Conservation (phyloP, 2,888 invertebrate genomes). For the Agrotis puta region DNA sequence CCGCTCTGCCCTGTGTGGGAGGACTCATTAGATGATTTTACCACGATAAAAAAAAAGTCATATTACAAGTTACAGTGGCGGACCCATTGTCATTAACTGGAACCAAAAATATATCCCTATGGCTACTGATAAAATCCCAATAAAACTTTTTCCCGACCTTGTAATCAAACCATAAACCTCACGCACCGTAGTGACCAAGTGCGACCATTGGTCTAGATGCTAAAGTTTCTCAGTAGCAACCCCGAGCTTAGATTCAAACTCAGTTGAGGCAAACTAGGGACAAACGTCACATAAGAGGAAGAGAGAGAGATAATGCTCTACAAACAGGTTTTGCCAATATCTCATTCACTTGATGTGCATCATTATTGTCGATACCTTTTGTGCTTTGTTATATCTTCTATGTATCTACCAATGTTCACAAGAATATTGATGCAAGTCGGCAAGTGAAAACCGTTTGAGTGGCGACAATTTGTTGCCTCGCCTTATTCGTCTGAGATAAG, state of each 20-base stretch:
- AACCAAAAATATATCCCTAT: too few species aligned
- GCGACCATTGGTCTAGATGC: neutral
- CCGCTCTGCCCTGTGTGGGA: too few species aligned
- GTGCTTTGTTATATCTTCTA: neutral
- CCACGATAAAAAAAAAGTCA: too few species aligned
- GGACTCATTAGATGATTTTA: too few species aligned
- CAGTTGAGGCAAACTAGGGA: neutral
- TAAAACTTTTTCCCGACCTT: neutral
- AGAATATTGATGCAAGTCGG: constrained; percentile 5
- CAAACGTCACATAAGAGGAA: too few species aligned
- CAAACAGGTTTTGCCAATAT: too few species aligned
- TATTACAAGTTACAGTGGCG: too few species aligned
- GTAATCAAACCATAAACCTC: neutral
- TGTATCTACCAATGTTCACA: neutral
- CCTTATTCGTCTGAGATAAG: constrained; percentile 69
- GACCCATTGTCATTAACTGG: too few species aligned
- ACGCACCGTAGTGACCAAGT: neutral
- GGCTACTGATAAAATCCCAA: neutral
- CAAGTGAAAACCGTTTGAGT: constrained; percentile 68
- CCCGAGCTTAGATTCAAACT: neutral
- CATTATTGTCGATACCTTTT: too few species aligned
- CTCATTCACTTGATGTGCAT: too few species aligned
- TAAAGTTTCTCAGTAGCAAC: neutral
- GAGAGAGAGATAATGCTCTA: too few species aligned
- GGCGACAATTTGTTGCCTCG: constrained; percentile 67